A percentile compares a stretch with the other conserved stretches of the same genome.
phyloP scores from a whole-genome alignment of 2,797 vertebrate genomes.

The Sebastes flavidus region DNA sequence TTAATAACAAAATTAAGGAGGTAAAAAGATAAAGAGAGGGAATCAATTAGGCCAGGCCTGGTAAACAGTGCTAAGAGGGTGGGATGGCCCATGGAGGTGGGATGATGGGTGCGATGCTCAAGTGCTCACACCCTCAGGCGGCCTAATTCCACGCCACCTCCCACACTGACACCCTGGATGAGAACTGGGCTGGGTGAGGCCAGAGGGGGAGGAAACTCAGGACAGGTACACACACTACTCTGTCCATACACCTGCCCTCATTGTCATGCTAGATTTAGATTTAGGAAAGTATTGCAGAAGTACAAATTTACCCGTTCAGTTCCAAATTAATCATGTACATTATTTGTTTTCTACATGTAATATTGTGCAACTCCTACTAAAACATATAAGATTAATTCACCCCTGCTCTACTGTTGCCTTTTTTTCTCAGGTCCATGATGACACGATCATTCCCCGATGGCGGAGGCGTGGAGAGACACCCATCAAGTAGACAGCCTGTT shows the following conservation, averaged over 20 bases:
- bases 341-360: not conserved
- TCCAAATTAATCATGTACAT: not conserved
- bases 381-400: not conserved
- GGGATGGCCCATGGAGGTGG: conserved; percentile 65
- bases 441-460: conserved; percentile 36
- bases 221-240: conserved; percentile 19
- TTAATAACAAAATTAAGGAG: conserved; percentile 85
- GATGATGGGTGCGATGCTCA: conserved; percentile 51
- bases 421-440: conserved; percentile 33
- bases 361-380: not conserved
- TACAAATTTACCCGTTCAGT: not conserved
- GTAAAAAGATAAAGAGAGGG: conserved; percentile 81
- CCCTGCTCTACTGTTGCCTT: not conserved
- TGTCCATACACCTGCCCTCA: not conserved
- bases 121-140: conserved; percentile 51
- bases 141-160: conserved; percentile 45
- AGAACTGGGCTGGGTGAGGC: conserved; percentile 31
- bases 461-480: conserved; percentile 48
- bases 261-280: not conserved
- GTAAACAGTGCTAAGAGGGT: conserved; percentile 79
- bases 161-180: conserved; percentile 37
- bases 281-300: not conserved
- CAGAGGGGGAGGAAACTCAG: conserved; percentile 5
- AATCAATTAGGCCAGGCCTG: conserved; percentile 82
- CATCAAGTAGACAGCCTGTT: conserved; percentile 71